phyloP scores from a whole-genome alignment of 2,888 invertebrate genomes.

The Parascotia fuliginaria region DNA sequence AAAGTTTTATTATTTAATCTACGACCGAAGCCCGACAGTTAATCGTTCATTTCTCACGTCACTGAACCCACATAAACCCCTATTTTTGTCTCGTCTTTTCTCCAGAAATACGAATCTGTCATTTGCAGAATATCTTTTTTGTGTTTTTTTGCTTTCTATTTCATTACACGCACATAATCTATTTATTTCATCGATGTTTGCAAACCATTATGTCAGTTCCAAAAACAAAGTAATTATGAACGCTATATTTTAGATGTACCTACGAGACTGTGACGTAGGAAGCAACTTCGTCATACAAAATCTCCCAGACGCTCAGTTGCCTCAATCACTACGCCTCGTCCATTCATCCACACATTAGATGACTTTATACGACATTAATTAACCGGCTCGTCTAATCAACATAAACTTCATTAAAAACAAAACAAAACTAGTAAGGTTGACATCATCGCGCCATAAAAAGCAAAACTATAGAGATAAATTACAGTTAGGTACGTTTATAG shows the following conservation, averaged over 20 bases:
- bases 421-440: slow-evolving; percentile 17
- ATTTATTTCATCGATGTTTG: slow-evolving; percentile 18
- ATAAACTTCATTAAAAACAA: not conserved
- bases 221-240: slow-evolving; percentile 20
- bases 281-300: not conserved
- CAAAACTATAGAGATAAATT: not conserved
- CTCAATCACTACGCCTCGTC: not conserved
- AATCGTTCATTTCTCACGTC: slow-evolving; percentile 54
- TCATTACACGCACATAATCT: slow-evolving; percentile 19
- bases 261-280: not conserved
- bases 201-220: slow-evolving; percentile 12
- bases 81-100: slow-evolving; percentile 76
- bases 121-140: slow-evolving; percentile 39
- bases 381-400: not conserved
- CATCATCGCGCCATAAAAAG: slow-evolving; percentile 25
- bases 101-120: slow-evolving; percentile 63
- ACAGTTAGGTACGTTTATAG: not conserved
- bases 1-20: slow-evolving; percentile 39
- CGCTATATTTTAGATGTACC: slow-evolving; percentile 1
- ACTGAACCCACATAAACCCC: slow-evolving; percentile 62
- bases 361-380: too few relatives aligned
- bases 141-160: slow-evolving; percentile 36
- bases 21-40: slow-evolving; percentile 36
- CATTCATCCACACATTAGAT: not conserved
- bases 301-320: not conserved